Conservation (phyloP, 2,113 vertebrate species). For the Rhizomys pruinosus region DNA sequence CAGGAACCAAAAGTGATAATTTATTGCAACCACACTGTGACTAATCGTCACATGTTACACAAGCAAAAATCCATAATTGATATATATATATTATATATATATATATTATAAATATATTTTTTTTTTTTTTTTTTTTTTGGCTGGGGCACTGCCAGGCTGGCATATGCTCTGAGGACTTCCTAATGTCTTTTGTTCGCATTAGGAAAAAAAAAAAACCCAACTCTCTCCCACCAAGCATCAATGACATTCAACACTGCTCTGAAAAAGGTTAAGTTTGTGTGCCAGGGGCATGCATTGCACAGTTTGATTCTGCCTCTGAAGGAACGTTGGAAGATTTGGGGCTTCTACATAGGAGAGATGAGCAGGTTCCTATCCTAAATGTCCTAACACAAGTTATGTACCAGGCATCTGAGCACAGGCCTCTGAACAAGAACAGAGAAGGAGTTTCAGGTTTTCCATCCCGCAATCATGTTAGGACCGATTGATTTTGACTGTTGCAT, state of each 20-base stretch:
- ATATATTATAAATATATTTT: too few species aligned
- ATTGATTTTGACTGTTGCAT: conserved; percentile 51
- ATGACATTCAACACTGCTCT: conserved; percentile 53
- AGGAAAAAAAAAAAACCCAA: conserved; percentile 58
- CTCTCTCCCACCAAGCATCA: conserved; percentile 73
- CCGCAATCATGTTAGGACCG: neutral
- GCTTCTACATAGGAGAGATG: neutral
- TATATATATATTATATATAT: too few species aligned
- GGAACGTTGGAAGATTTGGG: neutral
- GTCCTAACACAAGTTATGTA: neutral
- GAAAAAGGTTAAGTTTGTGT: conserved; percentile 43
- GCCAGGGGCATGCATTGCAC: neutral
- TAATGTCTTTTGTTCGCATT: conserved; percentile 79
- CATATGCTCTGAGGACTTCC: conserved; percentile 9
- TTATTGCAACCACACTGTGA: conserved; percentile 72
- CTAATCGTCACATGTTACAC: conserved; percentile 68
- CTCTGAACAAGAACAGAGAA: neutral
- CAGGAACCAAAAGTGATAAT: conserved; percentile 75
- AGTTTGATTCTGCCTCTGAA: conserved; percentile 56
- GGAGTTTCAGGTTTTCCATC: neutral
- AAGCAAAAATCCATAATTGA: conserved; percentile 70
- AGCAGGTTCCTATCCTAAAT: neutral
- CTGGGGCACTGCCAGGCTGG: conserved; percentile 24
- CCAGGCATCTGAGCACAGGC: rapidly evolving
- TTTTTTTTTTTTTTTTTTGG: conserved; percentile 50